Evolutionary conservation across 2,888 invertebrate genomes (phyloP).

Genomic region (Hybos culiciformis): DNA sequence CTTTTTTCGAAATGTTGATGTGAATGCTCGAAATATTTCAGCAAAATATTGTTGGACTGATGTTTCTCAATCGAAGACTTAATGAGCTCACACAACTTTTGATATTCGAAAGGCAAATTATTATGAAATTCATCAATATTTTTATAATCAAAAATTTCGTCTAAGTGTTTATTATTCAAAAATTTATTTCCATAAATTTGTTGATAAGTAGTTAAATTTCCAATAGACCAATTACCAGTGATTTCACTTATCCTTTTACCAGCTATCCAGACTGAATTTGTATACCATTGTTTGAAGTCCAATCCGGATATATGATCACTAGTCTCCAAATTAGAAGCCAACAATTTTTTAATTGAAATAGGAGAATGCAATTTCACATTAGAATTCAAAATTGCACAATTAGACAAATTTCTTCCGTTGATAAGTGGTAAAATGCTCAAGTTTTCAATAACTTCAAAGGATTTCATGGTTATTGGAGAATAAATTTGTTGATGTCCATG

Average conservation of each 20-base stretch:
- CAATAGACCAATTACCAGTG: slow-evolving; percentile 37
- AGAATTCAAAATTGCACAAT: slow-evolving; percentile 31
- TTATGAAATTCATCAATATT: neutral
- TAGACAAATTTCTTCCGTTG: slow-evolving; percentile 30
- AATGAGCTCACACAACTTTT: slow-evolving; percentile 26
- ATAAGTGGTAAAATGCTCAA: slow-evolving; percentile 26
- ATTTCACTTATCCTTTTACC: slow-evolving; percentile 32
- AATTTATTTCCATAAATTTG: slow-evolving; percentile 25
- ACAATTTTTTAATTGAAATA: slow-evolving; percentile 23
- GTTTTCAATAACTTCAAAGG: slow-evolving; percentile 26
- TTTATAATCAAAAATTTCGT: no score
- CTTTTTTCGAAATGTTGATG: slow-evolving; percentile 16
- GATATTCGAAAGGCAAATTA: slow-evolving; percentile 22
- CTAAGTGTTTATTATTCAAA: slow-evolving; percentile 28
- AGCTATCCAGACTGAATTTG: slow-evolving; percentile 27
- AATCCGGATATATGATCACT: slow-evolving; percentile 29
- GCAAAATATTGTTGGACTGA: slow-evolving; percentile 34
- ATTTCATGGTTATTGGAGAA: slow-evolving; percentile 32
- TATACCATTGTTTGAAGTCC: slow-evolving; percentile 36
- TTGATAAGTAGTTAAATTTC: slow-evolving; percentile 30
- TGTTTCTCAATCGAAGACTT: slow-evolving; percentile 22
- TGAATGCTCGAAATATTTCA: slow-evolving; percentile 39
- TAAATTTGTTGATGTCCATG: slow-evolving; percentile 30
- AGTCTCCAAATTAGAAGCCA: slow-evolving; percentile 20
- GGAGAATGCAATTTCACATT: slow-evolving; percentile 23